Evolutionary conservation across 2,888 invertebrate genomes (phyloP), one percentile per base, ranked within the genome.

Genomic region (Cataglyphis rosenhaueri): DNA sequence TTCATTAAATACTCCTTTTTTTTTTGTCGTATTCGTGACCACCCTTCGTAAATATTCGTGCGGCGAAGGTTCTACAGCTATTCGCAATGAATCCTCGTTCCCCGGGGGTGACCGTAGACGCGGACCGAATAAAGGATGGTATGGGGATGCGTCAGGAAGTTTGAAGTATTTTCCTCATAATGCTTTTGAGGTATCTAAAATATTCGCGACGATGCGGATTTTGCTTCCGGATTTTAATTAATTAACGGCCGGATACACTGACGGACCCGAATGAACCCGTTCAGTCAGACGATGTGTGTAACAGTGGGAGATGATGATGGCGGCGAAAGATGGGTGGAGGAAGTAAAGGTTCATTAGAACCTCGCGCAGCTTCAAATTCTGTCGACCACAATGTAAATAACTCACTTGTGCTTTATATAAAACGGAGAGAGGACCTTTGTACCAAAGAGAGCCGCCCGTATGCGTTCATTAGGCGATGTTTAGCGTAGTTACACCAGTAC

Each of bases 391-490:
- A 89, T 91, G 90, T 90, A 92, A 92, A 92, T 91, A 92, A 89
- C 85, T 89, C 84, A 83, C 84, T 74, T 79, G 76, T 71, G 87
- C 86, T 84, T 87, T 85, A 83, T 91, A 89, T 89, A 88, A 90
- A 91, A 89, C 91, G 82, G 84, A 82, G 86, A 87, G 88, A 85
- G 44, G n/a, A 87, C 90, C 91, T 91, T 91, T 92, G 92, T 92
- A 90, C 92, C 92, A 93, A 92, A 92, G 92, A 91, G 89, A 91
- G 89, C 86, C 59, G 82, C 92, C 92, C 92, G 91, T 91, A 92
- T 92, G 90, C 87, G 92, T 91, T 92, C 92, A 92, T 93, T 92
- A 92, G 90, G 86, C 85, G 85, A 89, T 92, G 92, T 92, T 92
- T 93, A 93, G 90, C 86, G 85, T 88, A 89, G 87, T 88, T 88